Conservation (phyloP, 2,888 invertebrate species). For the Ectemnius lituratus region DNA sequence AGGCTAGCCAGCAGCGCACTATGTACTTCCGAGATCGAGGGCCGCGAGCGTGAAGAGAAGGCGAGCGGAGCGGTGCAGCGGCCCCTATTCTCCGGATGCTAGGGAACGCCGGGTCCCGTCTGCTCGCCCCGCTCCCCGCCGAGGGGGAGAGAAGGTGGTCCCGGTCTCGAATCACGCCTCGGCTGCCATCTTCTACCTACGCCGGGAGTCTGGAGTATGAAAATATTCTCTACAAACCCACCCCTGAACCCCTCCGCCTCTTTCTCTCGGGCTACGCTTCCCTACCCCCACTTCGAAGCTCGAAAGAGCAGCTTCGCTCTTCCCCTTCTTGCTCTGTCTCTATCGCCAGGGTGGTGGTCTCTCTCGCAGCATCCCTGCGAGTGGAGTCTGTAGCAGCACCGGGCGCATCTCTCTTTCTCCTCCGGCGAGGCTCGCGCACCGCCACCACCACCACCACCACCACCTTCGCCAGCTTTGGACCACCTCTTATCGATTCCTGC, state of each 20-base stretch:
- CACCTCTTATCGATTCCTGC: conserved; percentile 77
- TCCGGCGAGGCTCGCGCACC: conserved; percentile 30
- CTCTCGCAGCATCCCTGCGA: conserved; percentile 7
- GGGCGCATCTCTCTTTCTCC: not conserved
- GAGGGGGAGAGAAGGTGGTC: conserved; percentile 57
- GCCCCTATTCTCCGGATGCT: conserved; percentile 45
- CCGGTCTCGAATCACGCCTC: conserved; percentile 72
- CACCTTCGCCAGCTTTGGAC: conserved; percentile 56
- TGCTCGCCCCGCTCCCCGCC: too few species aligned
- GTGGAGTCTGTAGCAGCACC: not conserved
- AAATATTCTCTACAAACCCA: conserved; percentile 70
- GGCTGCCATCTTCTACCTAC: conserved; percentile 77
- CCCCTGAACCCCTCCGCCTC: conserved; percentile 16
- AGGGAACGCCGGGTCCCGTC: conserved; percentile 33
- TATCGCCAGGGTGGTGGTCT: not conserved
- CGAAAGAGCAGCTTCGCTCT: not conserved
- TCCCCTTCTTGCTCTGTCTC: not conserved
- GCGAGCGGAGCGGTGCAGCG: conserved; percentile 33
- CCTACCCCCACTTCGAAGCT: conserved; percentile 10
- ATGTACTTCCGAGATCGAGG: conserved; percentile 44
- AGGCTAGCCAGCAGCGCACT: conserved; percentile 52
- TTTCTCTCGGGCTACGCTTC: conserved; percentile 18
- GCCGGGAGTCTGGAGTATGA: conserved; percentile 75
- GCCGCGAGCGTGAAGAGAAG: not conserved
- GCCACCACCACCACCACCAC: conserved; percentile 53